Percentiles rank a stretch among this genome's conserved stretches.
These are phyloP conservation scores for Flabesymbios commensalis DNA, from an alignment of 2,888 invertebrate genomes.

Conservation along the genomic window DNA sequence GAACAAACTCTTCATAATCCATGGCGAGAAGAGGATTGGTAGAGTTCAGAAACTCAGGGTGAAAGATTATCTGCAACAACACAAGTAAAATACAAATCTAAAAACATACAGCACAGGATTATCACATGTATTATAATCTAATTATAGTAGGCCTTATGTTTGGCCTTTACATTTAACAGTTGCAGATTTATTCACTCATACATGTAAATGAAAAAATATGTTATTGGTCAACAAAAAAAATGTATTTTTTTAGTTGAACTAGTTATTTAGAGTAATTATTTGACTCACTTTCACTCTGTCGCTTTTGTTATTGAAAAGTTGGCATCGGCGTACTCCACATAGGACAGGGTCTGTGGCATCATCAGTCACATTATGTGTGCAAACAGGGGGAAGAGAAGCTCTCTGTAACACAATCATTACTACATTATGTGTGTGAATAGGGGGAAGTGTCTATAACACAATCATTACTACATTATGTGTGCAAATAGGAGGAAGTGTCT, in stretches of 20 bases:
- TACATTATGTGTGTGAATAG: not conserved
- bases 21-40: constrained; percentile 97
- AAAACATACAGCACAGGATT: too few relatives aligned
- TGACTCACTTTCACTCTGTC: constrained; percentile 87
- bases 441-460: not conserved
- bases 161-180: too few relatives aligned
- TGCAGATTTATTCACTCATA: too few relatives aligned
- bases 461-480: too few relatives aligned
- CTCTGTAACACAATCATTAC: constrained; percentile 72
- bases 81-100: too few relatives aligned
- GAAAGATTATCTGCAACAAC: constrained; percentile 83
- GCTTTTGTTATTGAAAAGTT: constrained; percentile 87
- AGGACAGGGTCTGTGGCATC: constrained; percentile 90
- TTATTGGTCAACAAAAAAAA: too few relatives aligned
- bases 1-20: constrained; percentile 98
- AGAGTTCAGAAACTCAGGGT: constrained; percentile 96
- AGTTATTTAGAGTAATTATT: too few relatives aligned
- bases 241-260: too few relatives aligned
- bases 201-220: too few relatives aligned
- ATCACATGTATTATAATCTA: too few relatives aligned
- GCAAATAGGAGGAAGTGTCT: too few relatives aligned
- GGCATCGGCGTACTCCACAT: constrained; percentile 82
- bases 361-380: constrained; percentile 94
- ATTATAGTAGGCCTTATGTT: too few relatives aligned
- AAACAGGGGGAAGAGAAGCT: constrained; percentile 86